Evolutionary conservation across 2,113 vertebrate genomes (phyloP).

Genomic region (Atlantisia rogersi): DNA sequence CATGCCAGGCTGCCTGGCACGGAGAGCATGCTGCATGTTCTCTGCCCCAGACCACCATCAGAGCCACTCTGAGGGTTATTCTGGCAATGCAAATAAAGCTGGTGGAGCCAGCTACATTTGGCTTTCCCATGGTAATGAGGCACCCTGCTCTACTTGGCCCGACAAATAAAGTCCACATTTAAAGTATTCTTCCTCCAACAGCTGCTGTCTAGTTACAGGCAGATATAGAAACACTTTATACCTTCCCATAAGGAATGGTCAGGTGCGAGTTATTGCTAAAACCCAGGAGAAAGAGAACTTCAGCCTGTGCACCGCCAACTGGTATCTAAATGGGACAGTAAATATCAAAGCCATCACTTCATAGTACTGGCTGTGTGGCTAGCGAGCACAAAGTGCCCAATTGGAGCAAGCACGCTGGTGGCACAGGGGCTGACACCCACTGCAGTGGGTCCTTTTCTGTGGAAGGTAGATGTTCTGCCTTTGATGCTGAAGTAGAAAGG

Average conservation of each 20-base stretch:
- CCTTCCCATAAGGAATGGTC: neutral
- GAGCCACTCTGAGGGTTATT: neutral
- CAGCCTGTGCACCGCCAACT: slow-evolving; percentile 4
- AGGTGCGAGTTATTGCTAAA: neutral
- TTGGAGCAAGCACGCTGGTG: neutral
- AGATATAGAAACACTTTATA: neutral
- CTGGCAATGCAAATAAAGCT: neutral
- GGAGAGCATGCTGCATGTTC: neutral
- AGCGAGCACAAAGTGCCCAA: neutral
- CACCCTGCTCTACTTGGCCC: neutral
- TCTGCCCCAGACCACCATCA: neutral
- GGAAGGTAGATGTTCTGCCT: neutral
- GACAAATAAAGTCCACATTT: neutral
- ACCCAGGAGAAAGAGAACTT: neutral
- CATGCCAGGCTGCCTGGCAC: neutral
- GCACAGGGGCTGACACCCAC: neutral
- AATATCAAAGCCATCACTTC: neutral
- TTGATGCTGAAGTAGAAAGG: neutral
- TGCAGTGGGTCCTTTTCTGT: neutral
- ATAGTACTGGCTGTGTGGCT: accelerated
- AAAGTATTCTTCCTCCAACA: neutral
- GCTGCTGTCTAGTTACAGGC: neutral
- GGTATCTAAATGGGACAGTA: neutral
- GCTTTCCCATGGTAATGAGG: neutral
- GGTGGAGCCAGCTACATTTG: neutral